Conservation (phyloP, 2,113 vertebrate species). For the Solea senegalensis region DNA sequence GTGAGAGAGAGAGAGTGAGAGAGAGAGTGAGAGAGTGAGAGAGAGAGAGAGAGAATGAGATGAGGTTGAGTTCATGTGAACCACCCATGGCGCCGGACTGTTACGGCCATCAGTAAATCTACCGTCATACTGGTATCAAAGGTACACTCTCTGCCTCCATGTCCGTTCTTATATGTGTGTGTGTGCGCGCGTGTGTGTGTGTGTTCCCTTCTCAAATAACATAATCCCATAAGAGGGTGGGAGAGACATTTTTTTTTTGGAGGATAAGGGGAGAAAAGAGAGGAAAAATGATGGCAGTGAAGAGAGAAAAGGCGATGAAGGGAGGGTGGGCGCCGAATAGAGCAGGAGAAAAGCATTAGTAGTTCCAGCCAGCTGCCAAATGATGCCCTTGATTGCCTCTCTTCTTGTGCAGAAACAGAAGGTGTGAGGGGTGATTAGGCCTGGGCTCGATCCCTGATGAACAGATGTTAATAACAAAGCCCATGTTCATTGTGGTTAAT, state of each 20-base stretch:
- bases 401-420: slow-evolving; percentile 90
- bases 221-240: slow-evolving; percentile 77
- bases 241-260: slow-evolving; percentile 60
- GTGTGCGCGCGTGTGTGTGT: slow-evolving; percentile 46
- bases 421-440: slow-evolving; percentile 87
- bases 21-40: no score
- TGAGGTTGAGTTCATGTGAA: slow-evolving; percentile 74
- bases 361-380: slow-evolving; percentile 91
- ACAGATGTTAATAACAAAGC: slow-evolving; percentile 91
- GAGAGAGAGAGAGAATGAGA: slow-evolving; percentile 51
- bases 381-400: slow-evolving; percentile 91
- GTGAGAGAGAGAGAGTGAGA: slow-evolving; percentile 45
- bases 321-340: slow-evolving; percentile 42
- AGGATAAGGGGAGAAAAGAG: slow-evolving; percentile 68
- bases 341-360: slow-evolving; percentile 86
- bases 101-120: slow-evolving; percentile 76
- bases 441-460: slow-evolving; percentile 84
- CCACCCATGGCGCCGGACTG: slow-evolving; percentile 73
- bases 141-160: slow-evolving; percentile 53
- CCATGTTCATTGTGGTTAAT: slow-evolving; percentile 88
- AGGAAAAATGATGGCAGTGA: slow-evolving; percentile 70
- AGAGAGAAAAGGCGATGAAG: slow-evolving; percentile 66
- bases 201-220: slow-evolving; percentile 70
- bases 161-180: slow-evolving; percentile 21
- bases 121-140: slow-evolving; percentile 72